These are phyloP conservation scores for Acrobeloides nanus DNA, from an alignment of 2,888 invertebrate genomes.

Conservation along the genomic window DNA sequence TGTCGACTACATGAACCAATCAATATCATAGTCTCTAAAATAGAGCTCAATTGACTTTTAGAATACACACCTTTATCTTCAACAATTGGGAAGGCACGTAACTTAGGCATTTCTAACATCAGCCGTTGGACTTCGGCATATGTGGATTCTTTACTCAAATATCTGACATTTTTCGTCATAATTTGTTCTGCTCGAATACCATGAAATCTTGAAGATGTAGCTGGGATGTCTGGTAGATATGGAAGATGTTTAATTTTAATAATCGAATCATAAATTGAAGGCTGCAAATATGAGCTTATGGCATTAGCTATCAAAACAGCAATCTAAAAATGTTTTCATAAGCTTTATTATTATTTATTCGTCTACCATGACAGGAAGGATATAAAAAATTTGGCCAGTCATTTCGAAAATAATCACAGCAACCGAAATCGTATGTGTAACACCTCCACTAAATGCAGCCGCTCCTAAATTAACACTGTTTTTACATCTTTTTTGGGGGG, in stretches of 20 bases:
- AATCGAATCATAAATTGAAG: constrained; percentile 95
- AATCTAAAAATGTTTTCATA: constrained; percentile 57
- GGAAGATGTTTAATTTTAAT: constrained; percentile 93
- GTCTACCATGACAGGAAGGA: constrained; percentile 82
- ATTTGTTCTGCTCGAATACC: constrained; percentile 76
- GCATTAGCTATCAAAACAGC: constrained; percentile 91
- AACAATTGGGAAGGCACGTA: constrained; percentile 85
- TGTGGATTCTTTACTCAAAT: constrained; percentile 67
- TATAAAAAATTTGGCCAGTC: constrained; percentile 94
- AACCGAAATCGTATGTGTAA: constrained; percentile 71
- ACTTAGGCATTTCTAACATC: constrained; percentile 68
- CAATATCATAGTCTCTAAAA: constrained; percentile 74
- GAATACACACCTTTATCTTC: constrained; percentile 77
- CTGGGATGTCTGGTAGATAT: constrained; percentile 78
- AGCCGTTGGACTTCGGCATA: constrained; percentile 78
- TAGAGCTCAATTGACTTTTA: too few species aligned
- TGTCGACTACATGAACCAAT: constrained; percentile 67
- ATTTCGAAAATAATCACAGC: constrained; percentile 96
- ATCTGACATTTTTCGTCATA: constrained; percentile 66
- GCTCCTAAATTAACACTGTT: constrained; percentile 59
- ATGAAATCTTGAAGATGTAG: constrained; percentile 31
- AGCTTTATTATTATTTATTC: too few species aligned
- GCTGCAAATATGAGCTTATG: constrained; percentile 80
- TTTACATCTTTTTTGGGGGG: too few species aligned
- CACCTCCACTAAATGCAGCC: constrained; percentile 83